These are phyloP conservation scores for Platichthys flesus DNA, from an alignment of 2,113 vertebrate species.

Conservation along the genomic window DNA sequence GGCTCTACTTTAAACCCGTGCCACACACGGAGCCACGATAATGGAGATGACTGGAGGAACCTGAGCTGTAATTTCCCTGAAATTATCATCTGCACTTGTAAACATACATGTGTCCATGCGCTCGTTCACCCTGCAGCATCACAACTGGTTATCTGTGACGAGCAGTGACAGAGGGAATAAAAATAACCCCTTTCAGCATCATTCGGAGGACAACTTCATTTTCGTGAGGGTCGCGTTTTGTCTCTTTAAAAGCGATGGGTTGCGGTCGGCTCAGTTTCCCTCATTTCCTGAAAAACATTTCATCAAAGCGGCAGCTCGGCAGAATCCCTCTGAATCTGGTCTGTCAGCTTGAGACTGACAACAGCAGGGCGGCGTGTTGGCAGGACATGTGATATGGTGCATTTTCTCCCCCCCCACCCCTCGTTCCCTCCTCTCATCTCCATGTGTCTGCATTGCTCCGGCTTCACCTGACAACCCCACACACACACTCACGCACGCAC, in stretches of 20 bases:
- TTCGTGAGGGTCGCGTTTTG: slow-evolving; percentile 38
- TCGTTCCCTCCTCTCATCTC: slow-evolving; percentile 66
- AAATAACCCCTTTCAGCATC: neutral
- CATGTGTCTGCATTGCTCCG: slow-evolving; percentile 55
- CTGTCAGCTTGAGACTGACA: slow-evolving; percentile 60
- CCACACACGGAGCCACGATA: slow-evolving; percentile 62
- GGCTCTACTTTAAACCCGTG: slow-evolving; percentile 38
- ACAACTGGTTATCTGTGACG: slow-evolving; percentile 15
- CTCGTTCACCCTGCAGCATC: slow-evolving; percentile 20
- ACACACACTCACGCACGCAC: too few species aligned
- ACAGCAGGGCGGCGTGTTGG: slow-evolving; percentile 51
- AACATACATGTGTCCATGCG: slow-evolving; percentile 22
- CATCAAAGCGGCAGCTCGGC: slow-evolving; percentile 51
- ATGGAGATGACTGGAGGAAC: slow-evolving; percentile 24
- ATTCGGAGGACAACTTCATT: slow-evolving; percentile 38
- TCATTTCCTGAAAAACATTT: slow-evolving; percentile 55
- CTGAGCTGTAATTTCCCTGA: slow-evolving; percentile 54
- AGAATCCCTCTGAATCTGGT: slow-evolving; percentile 48
- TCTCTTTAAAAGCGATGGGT: slow-evolving; percentile 48
- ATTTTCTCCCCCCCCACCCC: slow-evolving; percentile 41
- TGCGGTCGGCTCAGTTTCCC: slow-evolving; percentile 37
- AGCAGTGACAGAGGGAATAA: slow-evolving; percentile 7
- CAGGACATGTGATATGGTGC: slow-evolving; percentile 38
- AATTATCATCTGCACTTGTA: slow-evolving; percentile 53
- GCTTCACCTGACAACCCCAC: slow-evolving; percentile 28